Base-by-base conservation (phyloP, 2,797 vertebrate species). In the Ctenosaura bakeri region DNA sequence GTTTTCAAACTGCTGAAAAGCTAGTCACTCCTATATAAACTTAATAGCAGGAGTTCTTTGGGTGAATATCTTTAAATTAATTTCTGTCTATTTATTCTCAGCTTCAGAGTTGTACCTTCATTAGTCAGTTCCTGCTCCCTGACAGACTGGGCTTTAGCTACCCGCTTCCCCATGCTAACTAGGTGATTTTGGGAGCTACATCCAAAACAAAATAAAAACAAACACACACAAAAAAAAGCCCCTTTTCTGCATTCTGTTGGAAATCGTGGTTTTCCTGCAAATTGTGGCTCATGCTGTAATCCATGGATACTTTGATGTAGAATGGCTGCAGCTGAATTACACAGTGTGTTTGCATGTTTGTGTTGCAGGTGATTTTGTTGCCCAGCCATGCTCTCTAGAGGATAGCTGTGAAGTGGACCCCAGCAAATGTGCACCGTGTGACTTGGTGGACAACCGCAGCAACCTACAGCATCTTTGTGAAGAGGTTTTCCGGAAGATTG, bases 371-470 rank as follows among this genome's bases (percentile, higher is more conserved):
- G 98, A 98, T 64, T 97, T 98, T 0, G 97, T 99, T 76, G 94
- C 81, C 38, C 96, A 86, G 59, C 97, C 99, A 38, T 99, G 98
- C 46, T 78, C 91, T 56, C 98, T 98, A 0, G 92, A 91, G 0
- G 97, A 98, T 26, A 98, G 96, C 96, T 98, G 97, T 14, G 99
- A 99, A 94, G 98, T 99, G 4, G 98, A 99, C 62, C 98, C 98
- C 92, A 97, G 96, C 92, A 98, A 98, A 93, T 99, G 98, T 26
- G 92, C 95, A 0, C 50, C 96, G 0, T 93, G 97, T 0, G 98
- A 99, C 32, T 96, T 99, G n/a, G 56, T 93, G 0, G 94, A 95
- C 93, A 98, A 98, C 96, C 98, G 97, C 94, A 96, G 89, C 76
- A 97, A 98, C 90, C 96, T 99, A 91, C 97, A 91, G 85, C 97